Conservation (phyloP, 2,888 invertebrate species). For the Cryptosula pallasiana region DNA sequence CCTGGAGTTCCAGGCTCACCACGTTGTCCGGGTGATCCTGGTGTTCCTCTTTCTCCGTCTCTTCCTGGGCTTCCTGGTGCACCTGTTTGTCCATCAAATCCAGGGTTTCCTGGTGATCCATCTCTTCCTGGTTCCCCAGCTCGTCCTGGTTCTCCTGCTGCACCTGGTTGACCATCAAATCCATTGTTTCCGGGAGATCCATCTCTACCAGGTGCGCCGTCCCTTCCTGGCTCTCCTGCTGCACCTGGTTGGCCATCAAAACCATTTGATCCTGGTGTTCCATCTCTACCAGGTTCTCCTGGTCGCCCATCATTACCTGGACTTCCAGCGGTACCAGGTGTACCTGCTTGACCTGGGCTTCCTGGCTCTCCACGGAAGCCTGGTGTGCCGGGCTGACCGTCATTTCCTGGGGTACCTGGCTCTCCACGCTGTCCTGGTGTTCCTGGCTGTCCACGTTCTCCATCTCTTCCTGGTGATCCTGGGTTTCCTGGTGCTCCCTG, state of each 20-base stretch:
- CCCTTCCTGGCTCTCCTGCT: constrained; percentile 20
- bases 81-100: constrained; percentile 24
- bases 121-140: neutral
- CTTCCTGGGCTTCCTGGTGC: constrained; percentile 20
- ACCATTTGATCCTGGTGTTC: neutral
- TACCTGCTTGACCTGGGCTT: neutral
- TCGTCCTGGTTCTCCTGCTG: neutral
- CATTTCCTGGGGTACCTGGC: constrained; percentile 6
- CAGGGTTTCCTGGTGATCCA: constrained; percentile 21
- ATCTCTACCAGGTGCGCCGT: constrained; percentile 22
- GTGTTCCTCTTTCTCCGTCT: constrained; percentile 13
- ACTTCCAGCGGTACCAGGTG: neutral
- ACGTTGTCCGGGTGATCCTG: constrained; percentile 4
- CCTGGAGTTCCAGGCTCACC: constrained; percentile 23
- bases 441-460: constrained; percentile 22
- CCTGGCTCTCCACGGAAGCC: constrained; percentile 1
- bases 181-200: constrained; percentile 21
- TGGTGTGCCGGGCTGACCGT: constrained; percentile 5
- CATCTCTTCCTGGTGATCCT: constrained; percentile 15
- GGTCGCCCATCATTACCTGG: neutral
- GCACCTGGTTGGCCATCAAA: neutral
- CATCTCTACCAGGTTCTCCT: constrained; percentile 16
- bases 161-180: neutral
- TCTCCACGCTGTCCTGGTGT: constrained; percentile 13
- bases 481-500: neutral